Conservation (phyloP, 1,140 invertebrate genomes). For the Pogonomyrmex californicus region DNA sequence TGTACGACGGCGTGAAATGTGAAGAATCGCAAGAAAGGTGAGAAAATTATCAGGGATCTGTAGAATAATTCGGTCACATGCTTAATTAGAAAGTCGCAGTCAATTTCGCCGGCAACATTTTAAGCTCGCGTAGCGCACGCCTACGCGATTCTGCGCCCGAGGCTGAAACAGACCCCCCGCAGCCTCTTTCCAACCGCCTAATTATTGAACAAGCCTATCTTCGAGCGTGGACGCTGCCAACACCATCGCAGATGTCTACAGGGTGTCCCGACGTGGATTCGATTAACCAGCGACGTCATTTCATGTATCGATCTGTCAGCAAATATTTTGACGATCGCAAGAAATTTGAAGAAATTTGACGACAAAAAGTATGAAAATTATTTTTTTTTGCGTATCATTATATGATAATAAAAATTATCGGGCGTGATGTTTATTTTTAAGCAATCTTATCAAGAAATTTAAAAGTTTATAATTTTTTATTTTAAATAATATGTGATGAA, state of each 20-base stretch:
- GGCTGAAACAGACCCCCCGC: constrained; percentile 77
- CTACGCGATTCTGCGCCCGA: constrained; percentile 75
- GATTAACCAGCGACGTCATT: background rate
- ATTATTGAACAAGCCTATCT: constrained; percentile 83
- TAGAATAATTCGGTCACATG: constrained; percentile 74
- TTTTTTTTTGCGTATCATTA: background rate
- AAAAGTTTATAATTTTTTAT: background rate
- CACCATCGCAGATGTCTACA: constrained; percentile 50
- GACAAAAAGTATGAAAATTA: background rate
- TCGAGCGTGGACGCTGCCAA: constrained; percentile 64
- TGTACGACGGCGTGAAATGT: constrained; percentile 6
- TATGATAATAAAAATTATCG: background rate
- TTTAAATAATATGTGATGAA: background rate
- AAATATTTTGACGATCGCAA: too few species aligned
- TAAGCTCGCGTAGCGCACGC: constrained; percentile 77
- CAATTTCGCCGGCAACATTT: constrained; percentile 80
- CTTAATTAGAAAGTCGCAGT: constrained; percentile 82
- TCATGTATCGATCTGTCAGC: background rate
- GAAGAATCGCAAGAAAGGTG: constrained; percentile 3
- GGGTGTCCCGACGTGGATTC: constrained; percentile 64
- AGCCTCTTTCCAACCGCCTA: constrained; percentile 80
- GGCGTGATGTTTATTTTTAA: background rate
- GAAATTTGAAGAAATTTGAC: background rate
- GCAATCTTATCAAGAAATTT: background rate
- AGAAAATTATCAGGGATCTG: constrained; percentile 63